These are phyloP conservation scores for Taenioides sp. DNA, from an alignment of 2,797 vertebrate genomes.

Conservation along the genomic window DNA sequence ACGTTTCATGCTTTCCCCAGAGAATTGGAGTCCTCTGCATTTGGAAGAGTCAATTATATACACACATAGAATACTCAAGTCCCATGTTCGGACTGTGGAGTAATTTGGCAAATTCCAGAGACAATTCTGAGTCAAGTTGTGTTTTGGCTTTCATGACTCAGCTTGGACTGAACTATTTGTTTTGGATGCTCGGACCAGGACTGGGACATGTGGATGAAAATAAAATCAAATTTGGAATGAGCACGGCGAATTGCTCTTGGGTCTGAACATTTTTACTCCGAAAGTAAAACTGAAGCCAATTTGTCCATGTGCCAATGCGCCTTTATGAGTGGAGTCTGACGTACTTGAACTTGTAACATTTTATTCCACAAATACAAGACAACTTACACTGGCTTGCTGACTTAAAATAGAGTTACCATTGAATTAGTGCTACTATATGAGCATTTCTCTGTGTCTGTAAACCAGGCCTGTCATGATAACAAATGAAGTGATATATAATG, in stretches of 20 bases:
- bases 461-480: no score
- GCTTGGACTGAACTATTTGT: not conserved
- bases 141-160: not conserved
- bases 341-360: not conserved
- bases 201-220: no score
- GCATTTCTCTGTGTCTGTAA: no score
- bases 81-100: not conserved
- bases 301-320: no score
- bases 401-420: not conserved
- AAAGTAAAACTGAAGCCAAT: no score
- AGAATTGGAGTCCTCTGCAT: slow-evolving; percentile 18
- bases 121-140: not conserved
- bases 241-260: no score
- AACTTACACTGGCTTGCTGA: no score
- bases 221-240: no score
- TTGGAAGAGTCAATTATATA: slow-evolving; percentile 21
- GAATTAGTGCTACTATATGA: no score
- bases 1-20: slow-evolving; percentile 27
- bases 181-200: not conserved
- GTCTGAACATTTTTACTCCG: no score
- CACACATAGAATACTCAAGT: not conserved
- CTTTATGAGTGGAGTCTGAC: no score
- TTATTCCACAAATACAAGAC: not conserved
- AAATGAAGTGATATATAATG: no score
- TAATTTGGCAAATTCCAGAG: not conserved